A percentile compares a stretch with the other conserved stretches of the same genome.
Conservation (phyloP, 2,797 vertebrate genomes). For the Pteronotus mesoamericanus region DNA sequence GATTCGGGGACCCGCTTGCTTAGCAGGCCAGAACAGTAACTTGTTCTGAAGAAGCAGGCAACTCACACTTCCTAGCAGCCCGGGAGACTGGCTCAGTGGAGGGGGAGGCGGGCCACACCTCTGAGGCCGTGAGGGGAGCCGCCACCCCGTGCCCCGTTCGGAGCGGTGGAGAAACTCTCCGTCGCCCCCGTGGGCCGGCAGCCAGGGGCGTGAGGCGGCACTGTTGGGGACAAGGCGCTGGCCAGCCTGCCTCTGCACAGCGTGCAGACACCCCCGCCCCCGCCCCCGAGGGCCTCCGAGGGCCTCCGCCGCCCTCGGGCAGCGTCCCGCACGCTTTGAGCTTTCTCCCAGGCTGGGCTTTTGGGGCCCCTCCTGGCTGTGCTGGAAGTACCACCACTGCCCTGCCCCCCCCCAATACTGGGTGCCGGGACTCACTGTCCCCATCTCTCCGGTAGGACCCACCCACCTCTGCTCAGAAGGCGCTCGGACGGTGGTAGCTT, state of each 20-base stretch:
- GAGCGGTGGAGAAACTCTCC: slow-evolving; percentile 9
- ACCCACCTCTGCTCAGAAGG: neutral
- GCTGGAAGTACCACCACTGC: fast-evolving
- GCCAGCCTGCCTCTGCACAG: too few species aligned
- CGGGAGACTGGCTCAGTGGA: slow-evolving; percentile 1
- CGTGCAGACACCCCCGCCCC: too few species aligned
- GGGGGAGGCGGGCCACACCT: too few species aligned
- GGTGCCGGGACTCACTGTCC: neutral
- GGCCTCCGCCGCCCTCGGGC: too few species aligned
- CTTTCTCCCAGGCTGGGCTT: neutral
- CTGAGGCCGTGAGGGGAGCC: too few species aligned
- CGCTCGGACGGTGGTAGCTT: neutral
- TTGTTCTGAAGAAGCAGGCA: slow-evolving; percentile 63
- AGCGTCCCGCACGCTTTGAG: neutral
- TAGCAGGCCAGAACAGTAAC: slow-evolving; percentile 51
- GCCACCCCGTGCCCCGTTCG: too few species aligned
- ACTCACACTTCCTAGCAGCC: neutral
- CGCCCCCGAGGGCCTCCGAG: too few species aligned
- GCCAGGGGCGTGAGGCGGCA: too few species aligned
- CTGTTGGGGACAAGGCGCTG: too few species aligned
- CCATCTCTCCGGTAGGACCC: neutral
- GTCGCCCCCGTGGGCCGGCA: neutral
- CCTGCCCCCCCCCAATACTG: neutral
- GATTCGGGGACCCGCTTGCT: slow-evolving; percentile 47
- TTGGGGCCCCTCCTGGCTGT: neutral